phyloP scores from a whole-genome alignment of 2,797 vertebrate species.

The Chaunax sp. region DNA sequence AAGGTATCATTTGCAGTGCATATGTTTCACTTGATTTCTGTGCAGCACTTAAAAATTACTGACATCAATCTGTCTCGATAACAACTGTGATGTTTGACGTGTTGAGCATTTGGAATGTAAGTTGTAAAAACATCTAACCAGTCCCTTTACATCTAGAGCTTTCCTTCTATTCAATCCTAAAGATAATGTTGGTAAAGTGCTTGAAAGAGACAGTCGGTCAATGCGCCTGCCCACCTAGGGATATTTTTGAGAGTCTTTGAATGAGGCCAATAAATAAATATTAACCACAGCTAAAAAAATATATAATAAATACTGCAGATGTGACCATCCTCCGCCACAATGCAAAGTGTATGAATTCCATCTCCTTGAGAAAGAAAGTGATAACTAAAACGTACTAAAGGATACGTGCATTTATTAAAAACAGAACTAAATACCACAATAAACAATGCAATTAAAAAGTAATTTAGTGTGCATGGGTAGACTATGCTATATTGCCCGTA shows the following conservation, averaged over 20 bases:
- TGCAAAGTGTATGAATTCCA: too few relatives aligned
- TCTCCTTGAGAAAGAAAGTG: too few relatives aligned
- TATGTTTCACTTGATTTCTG: neutral
- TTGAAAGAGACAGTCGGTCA: neutral
- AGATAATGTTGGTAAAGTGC: too few relatives aligned
- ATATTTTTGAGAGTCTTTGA: slow-evolving; percentile 1
- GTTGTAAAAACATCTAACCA: neutral
- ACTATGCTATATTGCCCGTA: slow-evolving; percentile 8
- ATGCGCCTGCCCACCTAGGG: neutral
- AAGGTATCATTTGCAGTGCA: neutral
- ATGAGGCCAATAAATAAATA: slow-evolving; percentile 2
- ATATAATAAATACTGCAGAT: neutral
- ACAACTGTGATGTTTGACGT: neutral
- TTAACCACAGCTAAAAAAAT: too few relatives aligned
- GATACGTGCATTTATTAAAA: too few relatives aligned
- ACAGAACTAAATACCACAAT: neutral
- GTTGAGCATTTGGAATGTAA: neutral
- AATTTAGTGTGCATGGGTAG: slow-evolving; percentile 3
- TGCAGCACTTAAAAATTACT: neutral
- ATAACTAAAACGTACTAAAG: too few relatives aligned
- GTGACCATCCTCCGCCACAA: too few relatives aligned
- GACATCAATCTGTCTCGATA: neutral
- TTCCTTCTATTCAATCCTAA: too few relatives aligned
- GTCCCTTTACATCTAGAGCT: neutral
- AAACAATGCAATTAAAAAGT: slow-evolving; percentile 17